These are phyloP conservation scores for Xenotilapia flavipinnis DNA, from an alignment of 2,113 vertebrate species.

Conservation along the genomic window DNA sequence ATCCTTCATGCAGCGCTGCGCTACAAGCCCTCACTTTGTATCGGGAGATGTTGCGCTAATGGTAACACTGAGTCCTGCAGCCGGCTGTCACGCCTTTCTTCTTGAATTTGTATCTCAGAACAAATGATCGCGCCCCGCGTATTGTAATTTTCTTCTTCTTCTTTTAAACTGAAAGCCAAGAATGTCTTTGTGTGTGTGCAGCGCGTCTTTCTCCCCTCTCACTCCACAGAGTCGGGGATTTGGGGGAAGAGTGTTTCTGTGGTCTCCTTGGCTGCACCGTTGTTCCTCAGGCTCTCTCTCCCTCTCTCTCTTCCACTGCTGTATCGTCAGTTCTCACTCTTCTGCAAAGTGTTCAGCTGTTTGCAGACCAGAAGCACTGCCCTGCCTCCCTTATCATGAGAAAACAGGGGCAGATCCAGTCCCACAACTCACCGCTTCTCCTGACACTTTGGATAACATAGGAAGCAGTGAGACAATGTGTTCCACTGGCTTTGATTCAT, in stretches of 20 bases:
- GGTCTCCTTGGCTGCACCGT: conserved; percentile 65
- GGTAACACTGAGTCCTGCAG: not conserved
- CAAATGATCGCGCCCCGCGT: conserved; percentile 12
- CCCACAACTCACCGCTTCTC: not conserved
- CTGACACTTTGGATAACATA: conserved; percentile 48
- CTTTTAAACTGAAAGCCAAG: conserved; percentile 49
- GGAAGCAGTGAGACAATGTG: conserved; percentile 42
- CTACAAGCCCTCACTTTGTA: not conserved
- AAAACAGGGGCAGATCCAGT: conserved; percentile 42
- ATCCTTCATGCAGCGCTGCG: conserved; percentile 10
- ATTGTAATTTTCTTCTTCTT: conserved; percentile 23
- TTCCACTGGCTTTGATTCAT: not conserved
- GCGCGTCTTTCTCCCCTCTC: conserved; percentile 2
- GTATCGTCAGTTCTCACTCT: conserved; percentile 5
- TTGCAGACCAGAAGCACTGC: conserved; percentile 7
- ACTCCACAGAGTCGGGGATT: conserved; percentile 31
- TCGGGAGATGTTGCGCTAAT: not conserved
- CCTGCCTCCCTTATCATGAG: conserved; percentile 50
- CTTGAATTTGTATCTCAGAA: conserved; percentile 33
- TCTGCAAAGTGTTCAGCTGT: conserved; percentile 16
- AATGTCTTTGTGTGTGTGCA: conserved; percentile 66
- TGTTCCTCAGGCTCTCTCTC: conserved; percentile 5
- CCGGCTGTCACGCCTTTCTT: conserved; percentile 38
- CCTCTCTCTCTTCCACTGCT: not conserved
- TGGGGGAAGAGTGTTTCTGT: conserved; percentile 49